These are phyloP conservation scores for Dicycla oo DNA, from an alignment of 2,888 invertebrate species.

Conservation along the genomic window DNA sequence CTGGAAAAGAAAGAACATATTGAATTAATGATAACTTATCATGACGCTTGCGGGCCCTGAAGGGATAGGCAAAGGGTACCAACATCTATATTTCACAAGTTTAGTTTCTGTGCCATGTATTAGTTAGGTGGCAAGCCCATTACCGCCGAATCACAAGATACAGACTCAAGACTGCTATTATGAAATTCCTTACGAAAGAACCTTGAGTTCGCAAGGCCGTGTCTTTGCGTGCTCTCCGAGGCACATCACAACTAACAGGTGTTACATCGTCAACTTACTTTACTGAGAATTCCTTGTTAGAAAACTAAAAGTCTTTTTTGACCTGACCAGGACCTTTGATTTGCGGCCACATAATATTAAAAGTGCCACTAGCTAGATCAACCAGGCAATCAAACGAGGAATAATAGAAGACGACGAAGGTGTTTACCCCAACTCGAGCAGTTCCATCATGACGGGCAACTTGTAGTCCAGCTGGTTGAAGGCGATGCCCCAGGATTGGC, in stretches of 20 bases:
- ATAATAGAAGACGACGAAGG: neutral
- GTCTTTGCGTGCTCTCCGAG: neutral
- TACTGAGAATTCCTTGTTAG: neutral
- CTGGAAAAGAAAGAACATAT: constrained; percentile 83
- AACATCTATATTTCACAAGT: neutral
- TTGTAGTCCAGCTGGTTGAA: constrained; percentile 93
- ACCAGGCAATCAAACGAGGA: neutral
- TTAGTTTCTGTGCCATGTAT: neutral
- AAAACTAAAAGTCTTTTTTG: neutral
- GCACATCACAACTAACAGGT: neutral
- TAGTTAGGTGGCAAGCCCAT: no score
- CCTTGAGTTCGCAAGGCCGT: no score
- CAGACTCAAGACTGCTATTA: no score
- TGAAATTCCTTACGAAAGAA: neutral
- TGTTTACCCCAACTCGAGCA: constrained; percentile 92
- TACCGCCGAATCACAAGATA: no score
- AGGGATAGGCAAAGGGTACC: neutral
- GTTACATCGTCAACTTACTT: neutral
- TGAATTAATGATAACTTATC: neutral
- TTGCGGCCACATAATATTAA: neutral
- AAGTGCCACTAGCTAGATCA: neutral
- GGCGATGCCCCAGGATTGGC: constrained; percentile 94
- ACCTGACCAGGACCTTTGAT: neutral
- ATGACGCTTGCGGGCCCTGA: neutral
- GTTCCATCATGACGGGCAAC: constrained; percentile 92